Evolutionary conservation across 2,797 vertebrate genomes (phyloP).

Genomic region (Pangasius krempfi): DNA sequence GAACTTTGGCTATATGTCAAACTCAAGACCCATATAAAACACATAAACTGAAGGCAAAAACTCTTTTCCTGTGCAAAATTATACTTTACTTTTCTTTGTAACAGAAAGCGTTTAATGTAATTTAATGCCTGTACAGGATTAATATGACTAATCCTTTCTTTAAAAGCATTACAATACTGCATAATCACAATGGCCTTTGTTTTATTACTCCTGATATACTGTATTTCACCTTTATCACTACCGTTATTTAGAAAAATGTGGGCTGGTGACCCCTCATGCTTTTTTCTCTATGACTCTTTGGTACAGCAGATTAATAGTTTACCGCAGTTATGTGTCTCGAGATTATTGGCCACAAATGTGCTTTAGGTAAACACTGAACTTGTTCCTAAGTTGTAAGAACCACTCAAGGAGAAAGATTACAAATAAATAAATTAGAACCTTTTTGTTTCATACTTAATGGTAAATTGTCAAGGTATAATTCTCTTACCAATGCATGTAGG

Average conservation of each 20-base stretch:
- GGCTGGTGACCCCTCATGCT: too few species aligned
- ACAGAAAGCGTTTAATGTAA: background rate
- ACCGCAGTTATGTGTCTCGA: background rate
- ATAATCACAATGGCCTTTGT: background rate
- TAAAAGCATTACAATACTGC: background rate
- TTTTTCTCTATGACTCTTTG: background rate
- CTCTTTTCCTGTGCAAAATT: background rate
- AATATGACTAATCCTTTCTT: background rate
- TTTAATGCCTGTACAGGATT: constrained; percentile 14
- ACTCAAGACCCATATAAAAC: background rate
- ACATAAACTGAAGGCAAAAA: background rate
- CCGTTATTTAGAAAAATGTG: background rate
- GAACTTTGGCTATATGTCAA: background rate
- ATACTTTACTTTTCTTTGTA: background rate
- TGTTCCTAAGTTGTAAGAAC: background rate
- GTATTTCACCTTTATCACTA: constrained; percentile 22
- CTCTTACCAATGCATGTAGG: background rate
- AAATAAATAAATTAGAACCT: background rate
- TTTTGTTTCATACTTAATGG: background rate
- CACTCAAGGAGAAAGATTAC: background rate
- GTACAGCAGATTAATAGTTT: background rate
- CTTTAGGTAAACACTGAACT: background rate
- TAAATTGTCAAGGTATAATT: background rate
- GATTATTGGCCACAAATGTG: background rate
- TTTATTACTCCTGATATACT: constrained; percentile 1